Evolutionary conservation across 2,797 vertebrate species (phyloP).

Genomic region (Galagoides demidoff): DNA sequence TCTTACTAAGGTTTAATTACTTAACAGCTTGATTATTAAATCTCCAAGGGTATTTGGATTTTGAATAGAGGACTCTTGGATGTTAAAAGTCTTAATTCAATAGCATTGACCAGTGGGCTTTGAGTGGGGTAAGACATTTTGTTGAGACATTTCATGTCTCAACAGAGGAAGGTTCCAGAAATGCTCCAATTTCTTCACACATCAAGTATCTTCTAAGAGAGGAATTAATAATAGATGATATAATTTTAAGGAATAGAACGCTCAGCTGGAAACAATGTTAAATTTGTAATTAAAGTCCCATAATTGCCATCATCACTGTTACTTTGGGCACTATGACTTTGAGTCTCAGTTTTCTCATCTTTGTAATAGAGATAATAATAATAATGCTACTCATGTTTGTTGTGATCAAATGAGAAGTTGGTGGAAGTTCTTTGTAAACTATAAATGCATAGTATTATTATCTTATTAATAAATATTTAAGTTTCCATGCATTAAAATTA

Average conservation of each 20-base stretch:
- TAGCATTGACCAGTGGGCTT: constrained; percentile 66
- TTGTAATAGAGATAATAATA: background rate
- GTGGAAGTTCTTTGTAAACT: background rate
- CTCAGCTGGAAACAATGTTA: background rate
- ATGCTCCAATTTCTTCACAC: background rate
- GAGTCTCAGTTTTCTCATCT: background rate
- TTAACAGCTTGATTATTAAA: constrained; percentile 81
- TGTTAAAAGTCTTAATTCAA: constrained; percentile 71
- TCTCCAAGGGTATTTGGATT: constrained; percentile 80
- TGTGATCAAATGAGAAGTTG: background rate
- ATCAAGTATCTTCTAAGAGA: background rate
- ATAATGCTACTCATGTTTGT: background rate
- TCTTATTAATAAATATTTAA: background rate
- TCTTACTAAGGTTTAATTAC: constrained; percentile 80
- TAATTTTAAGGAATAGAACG: background rate
- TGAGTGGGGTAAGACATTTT: constrained; percentile 42
- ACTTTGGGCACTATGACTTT: background rate
- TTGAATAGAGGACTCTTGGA: constrained; percentile 73
- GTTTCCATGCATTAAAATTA: background rate
- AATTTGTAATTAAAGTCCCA: background rate
- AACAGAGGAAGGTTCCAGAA: background rate
- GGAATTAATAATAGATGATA: background rate
- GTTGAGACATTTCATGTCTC: no score
- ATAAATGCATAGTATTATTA: background rate
- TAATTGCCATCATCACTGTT: background rate